Percentiles rank a stretch among this genome's conserved stretches.
Conservation (phyloP, 1,140 invertebrate species). For the Heterodera carotae region DNA sequence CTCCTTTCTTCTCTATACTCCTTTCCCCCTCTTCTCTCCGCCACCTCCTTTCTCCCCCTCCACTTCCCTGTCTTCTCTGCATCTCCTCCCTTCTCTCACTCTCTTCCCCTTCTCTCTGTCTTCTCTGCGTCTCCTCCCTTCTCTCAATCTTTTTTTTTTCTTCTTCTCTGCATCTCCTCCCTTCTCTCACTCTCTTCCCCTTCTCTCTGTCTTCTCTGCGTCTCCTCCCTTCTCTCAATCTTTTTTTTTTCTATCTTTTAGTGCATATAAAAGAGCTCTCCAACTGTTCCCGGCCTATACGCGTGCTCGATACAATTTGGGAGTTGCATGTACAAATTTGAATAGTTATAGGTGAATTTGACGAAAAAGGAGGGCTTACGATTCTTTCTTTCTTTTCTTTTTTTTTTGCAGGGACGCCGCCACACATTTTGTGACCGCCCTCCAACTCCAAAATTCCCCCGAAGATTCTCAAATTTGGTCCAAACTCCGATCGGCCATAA, state of each 20-base stretch:
- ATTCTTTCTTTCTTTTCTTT: neutral
- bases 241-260: neutral
- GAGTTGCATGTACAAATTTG: constrained; percentile 95
- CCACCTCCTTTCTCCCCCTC: too few species aligned
- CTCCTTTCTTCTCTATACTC: too few species aligned
- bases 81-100: too few species aligned
- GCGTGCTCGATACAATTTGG: constrained; percentile 92
- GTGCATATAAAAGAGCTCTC: constrained; percentile 86
- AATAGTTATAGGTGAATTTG: constrained; percentile 79
- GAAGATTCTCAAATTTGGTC: constrained; percentile 79
- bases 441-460: constrained; percentile 83
- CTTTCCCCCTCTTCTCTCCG: too few species aligned
- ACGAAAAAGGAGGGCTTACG: neutral
- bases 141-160: too few species aligned
- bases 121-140: too few species aligned
- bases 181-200: too few species aligned
- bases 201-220: too few species aligned
- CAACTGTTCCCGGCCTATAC: constrained; percentile 91
- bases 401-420: constrained; percentile 78
- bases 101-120: too few species aligned
- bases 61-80: too few species aligned
- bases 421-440: constrained; percentile 87
- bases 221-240: too few species aligned
- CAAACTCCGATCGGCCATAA: constrained; percentile 84
- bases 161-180: too few species aligned